A percentile compares a stretch with the other conserved stretches of the same genome.
These are phyloP conservation scores for Hylomyscus alleni DNA, from an alignment of 2,797 vertebrate species.

Conservation along the genomic window DNA sequence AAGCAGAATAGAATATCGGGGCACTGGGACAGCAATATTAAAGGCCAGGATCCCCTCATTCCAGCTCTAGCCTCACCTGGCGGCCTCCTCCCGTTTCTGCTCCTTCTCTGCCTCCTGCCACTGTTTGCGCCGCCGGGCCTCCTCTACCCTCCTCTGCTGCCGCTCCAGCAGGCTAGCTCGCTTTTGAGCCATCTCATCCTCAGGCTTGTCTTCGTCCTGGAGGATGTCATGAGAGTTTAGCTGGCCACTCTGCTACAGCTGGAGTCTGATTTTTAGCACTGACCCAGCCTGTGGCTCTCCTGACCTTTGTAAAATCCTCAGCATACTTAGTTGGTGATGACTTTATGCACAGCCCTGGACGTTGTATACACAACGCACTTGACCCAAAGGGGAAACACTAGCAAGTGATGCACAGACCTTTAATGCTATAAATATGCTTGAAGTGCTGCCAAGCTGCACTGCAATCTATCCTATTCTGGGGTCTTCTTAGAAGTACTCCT, in stretches of 20 bases:
- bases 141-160: conserved; percentile 94
- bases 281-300: not conserved
- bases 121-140: conserved; percentile 92
- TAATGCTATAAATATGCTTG: too few relatives aligned
- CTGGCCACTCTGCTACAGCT: not conserved
- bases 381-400: not conserved
- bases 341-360: not conserved
- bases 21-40: fast-evolving
- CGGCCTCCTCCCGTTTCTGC: conserved; percentile 89
- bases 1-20: fast-evolving
- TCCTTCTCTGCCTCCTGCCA: conserved; percentile 94
- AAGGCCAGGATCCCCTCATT: not conserved
- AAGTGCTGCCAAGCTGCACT: not conserved
- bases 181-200: conserved; percentile 95
- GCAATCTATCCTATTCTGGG: too few relatives aligned
- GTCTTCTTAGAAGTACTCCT: conserved; percentile 5
- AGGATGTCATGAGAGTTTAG: not conserved
- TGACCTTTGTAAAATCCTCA: not conserved
- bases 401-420: not conserved
- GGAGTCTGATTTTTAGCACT: not conserved
- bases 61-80: conserved; percentile 65
- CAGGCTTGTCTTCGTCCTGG: conserved; percentile 91
- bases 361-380: not conserved
- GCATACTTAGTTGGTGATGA: not conserved
- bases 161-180: conserved; percentile 94